Conservation (phyloP, 2,888 invertebrate genomes). For the Rhingia campestris region DNA sequence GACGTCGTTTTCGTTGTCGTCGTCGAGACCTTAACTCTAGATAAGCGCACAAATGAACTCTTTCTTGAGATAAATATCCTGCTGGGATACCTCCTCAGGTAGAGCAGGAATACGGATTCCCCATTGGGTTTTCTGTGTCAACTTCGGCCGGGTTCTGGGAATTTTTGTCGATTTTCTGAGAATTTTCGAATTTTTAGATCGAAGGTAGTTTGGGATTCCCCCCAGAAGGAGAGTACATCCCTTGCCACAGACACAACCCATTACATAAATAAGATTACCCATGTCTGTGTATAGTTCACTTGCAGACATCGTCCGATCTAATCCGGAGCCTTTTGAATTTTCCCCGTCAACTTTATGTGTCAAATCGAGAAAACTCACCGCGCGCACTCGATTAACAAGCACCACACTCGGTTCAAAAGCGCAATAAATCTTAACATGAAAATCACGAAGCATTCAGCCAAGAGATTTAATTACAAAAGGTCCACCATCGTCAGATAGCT, state of each 20-base stretch:
- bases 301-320: slow-evolving; percentile 2
- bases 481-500: slow-evolving; percentile 58
- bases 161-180: slow-evolving; percentile 55
- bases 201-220: slow-evolving; percentile 34
- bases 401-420: slow-evolving; percentile 34
- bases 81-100: slow-evolving; percentile 44
- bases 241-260: not conserved
- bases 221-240: not conserved
- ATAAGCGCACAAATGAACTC: slow-evolving; percentile 71
- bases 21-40: slow-evolving; percentile 42
- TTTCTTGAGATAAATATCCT: slow-evolving; percentile 61
- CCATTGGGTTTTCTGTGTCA: slow-evolving; percentile 4
- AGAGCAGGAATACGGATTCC: slow-evolving; percentile 26
- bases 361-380: slow-evolving; percentile 17
- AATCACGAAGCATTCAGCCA: slow-evolving; percentile 62
- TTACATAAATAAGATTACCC: not conserved
- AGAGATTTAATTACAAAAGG: slow-evolving; percentile 73
- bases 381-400: slow-evolving; percentile 18
- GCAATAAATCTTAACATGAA: slow-evolving; percentile 70
- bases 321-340: slow-evolving; percentile 1
- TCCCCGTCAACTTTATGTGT: slow-evolving; percentile 33
- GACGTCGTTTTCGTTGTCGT: slow-evolving; percentile 9
- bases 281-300: not conserved
- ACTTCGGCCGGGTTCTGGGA: slow-evolving; percentile 48
- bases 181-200: slow-evolving; percentile 10